A percentile compares a stretch with the other conserved stretches of the same genome.
These are phyloP conservation scores for Lutraria rhynchaena DNA, from an alignment of 1,140 invertebrate genomes.

Conservation along the genomic window DNA sequence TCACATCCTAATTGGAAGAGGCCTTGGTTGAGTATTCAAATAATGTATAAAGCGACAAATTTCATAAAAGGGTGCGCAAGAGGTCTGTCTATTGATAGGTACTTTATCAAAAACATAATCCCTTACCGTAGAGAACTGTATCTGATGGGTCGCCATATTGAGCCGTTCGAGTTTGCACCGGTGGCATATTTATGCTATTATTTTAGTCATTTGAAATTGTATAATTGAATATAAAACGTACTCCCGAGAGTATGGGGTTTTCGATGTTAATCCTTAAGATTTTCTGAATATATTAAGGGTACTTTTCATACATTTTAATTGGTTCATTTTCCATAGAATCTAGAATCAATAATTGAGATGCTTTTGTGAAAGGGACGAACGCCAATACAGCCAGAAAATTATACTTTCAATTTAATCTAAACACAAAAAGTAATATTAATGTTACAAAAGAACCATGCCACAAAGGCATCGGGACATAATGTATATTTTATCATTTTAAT, in stretches of 20 bases:
- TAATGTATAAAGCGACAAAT: constrained; percentile 39
- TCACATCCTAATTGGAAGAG: constrained; percentile 42
- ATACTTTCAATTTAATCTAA: too few species aligned
- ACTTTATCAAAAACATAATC: constrained; percentile 39
- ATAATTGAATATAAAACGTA: constrained; percentile 34
- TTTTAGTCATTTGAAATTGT: constrained; percentile 44
- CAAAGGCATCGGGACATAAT: too few species aligned
- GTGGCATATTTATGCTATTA: constrained; percentile 30
- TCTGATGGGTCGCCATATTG: too few species aligned
- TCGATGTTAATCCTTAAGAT: constrained; percentile 27
- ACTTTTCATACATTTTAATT: constrained; percentile 47
- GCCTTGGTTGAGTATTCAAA: constrained; percentile 12
- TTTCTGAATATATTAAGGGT: constrained; percentile 51
- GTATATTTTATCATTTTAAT: too few species aligned
- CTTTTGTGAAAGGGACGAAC: too few species aligned
- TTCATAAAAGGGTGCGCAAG: constrained; percentile 50
- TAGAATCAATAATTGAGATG: too few species aligned
- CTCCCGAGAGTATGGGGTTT: constrained; percentile 22
- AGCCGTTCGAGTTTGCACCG: constrained; percentile 3
- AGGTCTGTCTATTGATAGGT: constrained; percentile 11
- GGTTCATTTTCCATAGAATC: background rate
- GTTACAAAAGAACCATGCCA: too few species aligned
- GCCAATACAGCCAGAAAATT: too few species aligned
- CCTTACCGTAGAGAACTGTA: constrained; percentile 10
- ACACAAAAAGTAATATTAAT: too few species aligned